Evolutionary conservation across 2,888 invertebrate species (phyloP).

Genomic region (Amphiduros pacificus): DNA sequence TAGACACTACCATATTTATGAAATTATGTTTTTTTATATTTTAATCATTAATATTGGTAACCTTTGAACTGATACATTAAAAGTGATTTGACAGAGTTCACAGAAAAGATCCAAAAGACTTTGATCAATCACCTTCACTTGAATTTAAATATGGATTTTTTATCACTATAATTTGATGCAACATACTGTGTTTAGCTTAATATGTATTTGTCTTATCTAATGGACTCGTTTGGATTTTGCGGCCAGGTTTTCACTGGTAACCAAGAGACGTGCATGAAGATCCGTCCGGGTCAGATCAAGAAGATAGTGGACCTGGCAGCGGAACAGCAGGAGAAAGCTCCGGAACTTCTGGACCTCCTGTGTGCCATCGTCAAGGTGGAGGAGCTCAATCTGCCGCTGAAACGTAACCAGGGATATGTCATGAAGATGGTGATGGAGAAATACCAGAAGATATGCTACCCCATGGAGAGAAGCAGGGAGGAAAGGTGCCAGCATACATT

Average conservation of each 20-base stretch:
- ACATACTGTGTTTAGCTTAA: no score
- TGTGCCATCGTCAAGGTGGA: slow-evolving; percentile 30
- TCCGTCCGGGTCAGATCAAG: slow-evolving; percentile 23
- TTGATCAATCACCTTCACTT: no score
- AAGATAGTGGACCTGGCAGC: slow-evolving; percentile 28
- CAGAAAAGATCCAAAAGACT: no score
- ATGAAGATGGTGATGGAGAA: slow-evolving; percentile 35
- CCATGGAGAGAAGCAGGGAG: slow-evolving; percentile 26
- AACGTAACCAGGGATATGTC: slow-evolving; percentile 34
- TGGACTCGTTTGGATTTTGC: neutral
- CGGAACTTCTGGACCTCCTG: slow-evolving; percentile 30
- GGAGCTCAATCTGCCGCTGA: slow-evolving; percentile 31
- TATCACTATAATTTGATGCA: no score
- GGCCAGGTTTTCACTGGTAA: slow-evolving; percentile 33
- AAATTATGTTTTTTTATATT: no score
- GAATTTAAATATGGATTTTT: no score
- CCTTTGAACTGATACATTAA: no score
- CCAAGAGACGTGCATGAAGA: slow-evolving; percentile 27
- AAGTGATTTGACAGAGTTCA: no score
- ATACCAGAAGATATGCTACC: slow-evolving; percentile 24
- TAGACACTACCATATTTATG: no score
- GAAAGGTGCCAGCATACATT: no score
- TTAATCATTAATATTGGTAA: no score
- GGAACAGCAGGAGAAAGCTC: slow-evolving; percentile 23
- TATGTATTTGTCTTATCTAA: no score